Percentiles rank a stretch among this genome's conserved stretches.
phyloP scores from a whole-genome alignment of 2,113 vertebrate genomes.

The Illadopsis cleaveri region DNA sequence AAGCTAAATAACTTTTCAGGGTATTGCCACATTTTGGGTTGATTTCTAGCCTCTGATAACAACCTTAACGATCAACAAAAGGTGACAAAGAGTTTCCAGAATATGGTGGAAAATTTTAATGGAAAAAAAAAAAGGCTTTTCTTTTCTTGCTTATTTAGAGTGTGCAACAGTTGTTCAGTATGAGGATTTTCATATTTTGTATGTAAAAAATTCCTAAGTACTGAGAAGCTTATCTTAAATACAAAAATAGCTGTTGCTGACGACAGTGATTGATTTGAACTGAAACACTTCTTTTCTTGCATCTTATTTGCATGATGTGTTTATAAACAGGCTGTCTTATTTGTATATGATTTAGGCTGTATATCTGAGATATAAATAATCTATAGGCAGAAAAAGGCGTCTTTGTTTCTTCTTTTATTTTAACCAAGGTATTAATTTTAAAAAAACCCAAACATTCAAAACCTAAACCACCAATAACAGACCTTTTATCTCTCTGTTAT shows the following conservation, averaged over 20 bases:
- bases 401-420: not conserved
- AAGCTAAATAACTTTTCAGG: not conserved
- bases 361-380: not conserved
- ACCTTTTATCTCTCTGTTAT: not conserved
- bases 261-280: conserved; percentile 36
- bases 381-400: not conserved
- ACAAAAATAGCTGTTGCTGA: conserved; percentile 25
- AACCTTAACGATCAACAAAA: rapidly evolving
- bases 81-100: not conserved
- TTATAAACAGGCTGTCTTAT: conserved; percentile 39
- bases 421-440: not conserved
- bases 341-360: conserved; percentile 12
- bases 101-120: not conserved
- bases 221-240: not conserved
- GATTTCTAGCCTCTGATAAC: not conserved
- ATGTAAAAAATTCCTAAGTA: not conserved
- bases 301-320: conserved; percentile 18
- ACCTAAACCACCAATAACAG: not conserved
- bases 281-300: conserved; percentile 46
- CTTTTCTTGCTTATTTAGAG: not conserved
- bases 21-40: rapidly evolving
- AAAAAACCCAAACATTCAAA: not conserved
- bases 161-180: rapidly evolving
- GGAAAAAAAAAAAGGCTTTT: not conserved
- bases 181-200: not conserved